Base-by-base conservation (phyloP, 2,113 vertebrate species). In the Pachypanchax playfairii region DNA sequence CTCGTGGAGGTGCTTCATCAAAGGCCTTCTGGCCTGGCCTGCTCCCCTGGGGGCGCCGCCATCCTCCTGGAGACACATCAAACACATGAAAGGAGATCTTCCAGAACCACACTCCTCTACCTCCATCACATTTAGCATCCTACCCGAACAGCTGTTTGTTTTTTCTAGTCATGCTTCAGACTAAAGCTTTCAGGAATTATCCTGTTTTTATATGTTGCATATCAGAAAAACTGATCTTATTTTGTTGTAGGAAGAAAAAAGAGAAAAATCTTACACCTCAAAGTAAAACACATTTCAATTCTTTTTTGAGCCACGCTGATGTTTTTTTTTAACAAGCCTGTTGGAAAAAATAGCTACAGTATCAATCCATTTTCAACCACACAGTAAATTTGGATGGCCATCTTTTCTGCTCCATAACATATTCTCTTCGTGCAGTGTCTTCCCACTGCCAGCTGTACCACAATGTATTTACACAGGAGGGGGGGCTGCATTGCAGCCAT, bases 11-110 rank as follows among this genome's bases (percentile, higher is more conserved):
- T 56, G 74, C 65, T 65, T 81, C 82, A 86, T 89, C 84, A 89
- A 86, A 89, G 79, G 61, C 74, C 79, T 70, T 73, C 77, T 76
- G 73, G 79, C 76, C 73, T 51, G 54, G 58, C 41, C 70, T 71
- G 58, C 62, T 79, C 71, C 72, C 78, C 58, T 43, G 76, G 66
- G 80, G 77, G 62, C 56, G 53, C n/a, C 21, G 68, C 66, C 55
- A 24, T 85, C 74, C 70, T 87, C 72, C 58, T 77, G 59, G 77
- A 81, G 64, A 73, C 75, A 73, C 75, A 85, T 83, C 71, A 84
- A 87, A 87, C 80, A 75, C 75, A 85, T 72, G 77, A 80, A 85
- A 80, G 75, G 50, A 77, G 56, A 79, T 56, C 57, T 69, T 53
- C 70, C 65, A 65, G 65, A 83, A 75, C 65, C 70, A 53, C 66